These are phyloP conservation scores for Chrysomela aeneicollis DNA, from an alignment of 2,888 invertebrate genomes.

Conservation along the genomic window DNA sequence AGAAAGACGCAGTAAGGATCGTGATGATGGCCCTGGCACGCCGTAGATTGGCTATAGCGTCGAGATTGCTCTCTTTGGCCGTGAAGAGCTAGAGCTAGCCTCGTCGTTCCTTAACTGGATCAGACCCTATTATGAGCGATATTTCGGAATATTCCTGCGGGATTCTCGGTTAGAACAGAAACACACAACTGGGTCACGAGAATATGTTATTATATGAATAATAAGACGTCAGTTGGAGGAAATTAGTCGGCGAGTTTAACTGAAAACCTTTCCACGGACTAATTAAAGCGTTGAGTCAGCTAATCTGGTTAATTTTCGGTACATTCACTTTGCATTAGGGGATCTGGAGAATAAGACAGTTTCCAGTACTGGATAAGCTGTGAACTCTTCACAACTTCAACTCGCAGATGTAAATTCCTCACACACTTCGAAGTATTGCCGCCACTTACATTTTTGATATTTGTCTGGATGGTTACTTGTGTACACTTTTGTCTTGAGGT, in stretches of 20 bases:
- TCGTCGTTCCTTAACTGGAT: slow-evolving; percentile 24
- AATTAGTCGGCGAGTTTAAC: neutral
- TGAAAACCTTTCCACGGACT: neutral
- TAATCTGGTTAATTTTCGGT: neutral
- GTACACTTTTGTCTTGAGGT: no score
- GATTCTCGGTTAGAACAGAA: neutral
- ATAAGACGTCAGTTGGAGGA: neutral
- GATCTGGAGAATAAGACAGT: neutral
- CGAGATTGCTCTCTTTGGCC: slow-evolving; percentile 38
- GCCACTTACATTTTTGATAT: no score
- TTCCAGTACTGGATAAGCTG: neutral
- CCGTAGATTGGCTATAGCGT: slow-evolving; percentile 39
- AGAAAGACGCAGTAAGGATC: slow-evolving; percentile 48
- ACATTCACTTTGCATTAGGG: neutral
- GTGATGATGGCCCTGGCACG: slow-evolving; percentile 51
- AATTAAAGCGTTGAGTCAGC: slow-evolving; percentile 2
- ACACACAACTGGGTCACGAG: neutral
- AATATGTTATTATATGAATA: neutral
- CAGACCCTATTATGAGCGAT: slow-evolving; percentile 26
- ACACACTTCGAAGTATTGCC: no score
- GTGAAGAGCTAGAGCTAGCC: slow-evolving; percentile 30
- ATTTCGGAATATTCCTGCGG: slow-evolving; percentile 1
- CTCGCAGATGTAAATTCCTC: no score
- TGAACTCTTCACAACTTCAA: no score
- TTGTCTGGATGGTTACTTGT: no score